Evolutionary conservation across 2,888 invertebrate genomes (phyloP).

Genomic region (Rotaria magnacalcarata): DNA sequence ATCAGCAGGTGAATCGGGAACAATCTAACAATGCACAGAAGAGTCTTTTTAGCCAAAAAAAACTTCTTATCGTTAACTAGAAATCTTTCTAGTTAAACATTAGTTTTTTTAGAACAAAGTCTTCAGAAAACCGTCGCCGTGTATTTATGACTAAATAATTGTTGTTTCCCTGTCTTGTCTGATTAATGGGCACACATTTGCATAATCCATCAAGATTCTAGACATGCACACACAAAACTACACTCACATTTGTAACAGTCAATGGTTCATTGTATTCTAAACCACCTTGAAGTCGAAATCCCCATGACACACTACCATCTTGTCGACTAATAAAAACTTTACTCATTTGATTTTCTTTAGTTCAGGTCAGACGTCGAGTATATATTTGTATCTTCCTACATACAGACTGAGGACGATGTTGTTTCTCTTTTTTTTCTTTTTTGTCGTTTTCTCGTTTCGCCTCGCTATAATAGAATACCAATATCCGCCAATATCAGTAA

Average conservation of each 20-base stretch:
- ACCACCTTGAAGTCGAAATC: slow-evolving; percentile 59
- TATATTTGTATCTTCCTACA: slow-evolving; percentile 11
- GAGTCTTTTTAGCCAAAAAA: no score
- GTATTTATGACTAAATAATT: not conserved
- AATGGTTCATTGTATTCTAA: slow-evolving; percentile 56
- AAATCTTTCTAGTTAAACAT: not conserved
- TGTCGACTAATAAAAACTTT: slow-evolving; percentile 56
- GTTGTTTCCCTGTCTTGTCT: not conserved
- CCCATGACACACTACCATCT: slow-evolving; percentile 58
- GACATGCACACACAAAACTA: not conserved
- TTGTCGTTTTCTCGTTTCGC: not conserved
- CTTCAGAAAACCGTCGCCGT: not conserved
- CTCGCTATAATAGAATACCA: not conserved
- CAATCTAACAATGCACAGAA: not conserved
- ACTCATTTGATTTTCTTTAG: slow-evolving; percentile 19
- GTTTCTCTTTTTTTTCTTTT: not conserved
- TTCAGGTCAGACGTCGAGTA: not conserved
- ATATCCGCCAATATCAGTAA: not conserved
- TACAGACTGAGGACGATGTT: not conserved
- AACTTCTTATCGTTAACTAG: not conserved
- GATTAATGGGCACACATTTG: not conserved
- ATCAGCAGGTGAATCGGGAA: slow-evolving; percentile 12
- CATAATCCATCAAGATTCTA: not conserved
- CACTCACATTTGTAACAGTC: slow-evolving; percentile 56
- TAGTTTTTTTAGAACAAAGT: not conserved